These are phyloP conservation scores for Agapornis canus DNA, from an alignment of 2,797 vertebrate species.

Conservation along the genomic window DNA sequence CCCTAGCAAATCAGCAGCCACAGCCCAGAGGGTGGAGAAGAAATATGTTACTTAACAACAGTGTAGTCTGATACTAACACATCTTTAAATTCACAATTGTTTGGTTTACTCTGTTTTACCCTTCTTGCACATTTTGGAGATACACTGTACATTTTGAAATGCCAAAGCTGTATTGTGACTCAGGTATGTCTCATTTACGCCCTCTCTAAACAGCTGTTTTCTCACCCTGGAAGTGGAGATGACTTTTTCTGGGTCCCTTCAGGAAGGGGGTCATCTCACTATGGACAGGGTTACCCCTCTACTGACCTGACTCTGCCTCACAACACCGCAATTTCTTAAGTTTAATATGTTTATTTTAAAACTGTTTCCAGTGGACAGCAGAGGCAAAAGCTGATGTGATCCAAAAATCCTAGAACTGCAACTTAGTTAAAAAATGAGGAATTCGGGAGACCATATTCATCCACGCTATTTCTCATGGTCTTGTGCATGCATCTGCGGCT, in stretches of 20 bases:
- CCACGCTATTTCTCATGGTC: not conserved
- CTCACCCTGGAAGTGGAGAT: not conserved
- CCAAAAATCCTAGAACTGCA: not conserved
- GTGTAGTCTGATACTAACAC: not conserved
- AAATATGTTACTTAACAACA: not conserved
- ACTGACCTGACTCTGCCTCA: not conserved
- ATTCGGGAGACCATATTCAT: fast-evolving
- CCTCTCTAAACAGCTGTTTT: not conserved
- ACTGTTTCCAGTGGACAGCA: not conserved
- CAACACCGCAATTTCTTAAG: not conserved
- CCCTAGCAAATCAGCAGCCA: not conserved
- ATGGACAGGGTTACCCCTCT: not conserved
- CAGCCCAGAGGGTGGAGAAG: not conserved
- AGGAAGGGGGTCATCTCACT: not conserved
- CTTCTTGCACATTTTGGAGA: not conserved
- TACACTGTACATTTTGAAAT: not conserved
- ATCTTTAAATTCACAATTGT: not conserved
- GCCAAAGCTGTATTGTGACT: not conserved
- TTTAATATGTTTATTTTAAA: not conserved
- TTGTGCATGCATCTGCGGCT: not conserved
- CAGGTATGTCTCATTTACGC: not conserved
- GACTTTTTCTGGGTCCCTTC: not conserved
- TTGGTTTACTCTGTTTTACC: not conserved
- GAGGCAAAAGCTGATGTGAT: not conserved
- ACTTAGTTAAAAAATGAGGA: not conserved